A percentile compares a stretch with the other conserved stretches of the same genome.
These are phyloP conservation scores for Sarcoramphus papa DNA, from an alignment of 2,797 vertebrate species.

Conservation along the genomic window DNA sequence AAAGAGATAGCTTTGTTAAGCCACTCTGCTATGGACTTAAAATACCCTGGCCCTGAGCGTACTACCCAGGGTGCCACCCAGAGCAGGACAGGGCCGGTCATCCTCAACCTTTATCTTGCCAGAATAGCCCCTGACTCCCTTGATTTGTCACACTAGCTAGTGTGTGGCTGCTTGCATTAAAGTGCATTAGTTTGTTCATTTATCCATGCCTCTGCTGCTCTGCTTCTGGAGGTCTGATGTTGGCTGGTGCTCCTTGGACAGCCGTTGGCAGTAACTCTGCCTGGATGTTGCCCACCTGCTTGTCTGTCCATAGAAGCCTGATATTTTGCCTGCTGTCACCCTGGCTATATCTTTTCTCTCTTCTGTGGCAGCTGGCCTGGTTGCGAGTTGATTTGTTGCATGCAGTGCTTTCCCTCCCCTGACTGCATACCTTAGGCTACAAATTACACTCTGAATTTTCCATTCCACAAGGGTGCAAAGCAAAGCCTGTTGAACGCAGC, in stretches of 20 bases:
- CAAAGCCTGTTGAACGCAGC: neutral
- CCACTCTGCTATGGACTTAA: neutral
- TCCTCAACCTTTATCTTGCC: neutral
- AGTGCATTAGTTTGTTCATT: neutral
- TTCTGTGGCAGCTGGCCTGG: constrained; percentile 9
- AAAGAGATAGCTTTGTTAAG: neutral
- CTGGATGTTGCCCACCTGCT: constrained; percentile 26
- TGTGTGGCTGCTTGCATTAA: neutral
- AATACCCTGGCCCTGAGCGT: neutral
- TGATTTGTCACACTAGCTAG: fast-evolving
- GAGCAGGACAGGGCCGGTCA: neutral
- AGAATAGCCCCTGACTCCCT: neutral
- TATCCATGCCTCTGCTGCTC: neutral
- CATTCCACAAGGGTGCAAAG: neutral
- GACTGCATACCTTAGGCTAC: neutral
- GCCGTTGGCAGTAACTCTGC: neutral
- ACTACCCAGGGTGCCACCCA: neutral
- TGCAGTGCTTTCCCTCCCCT: neutral
- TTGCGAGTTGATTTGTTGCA: neutral
- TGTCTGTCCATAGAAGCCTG: neutral
- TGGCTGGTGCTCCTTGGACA: neutral
- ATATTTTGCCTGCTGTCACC: neutral
- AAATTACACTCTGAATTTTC: constrained; percentile 8
- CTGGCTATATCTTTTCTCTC: neutral
- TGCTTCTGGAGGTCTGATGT: neutral